Base-by-base conservation (phyloP, 2,797 vertebrate species). In the Chaenodraco wilsoni region DNA sequence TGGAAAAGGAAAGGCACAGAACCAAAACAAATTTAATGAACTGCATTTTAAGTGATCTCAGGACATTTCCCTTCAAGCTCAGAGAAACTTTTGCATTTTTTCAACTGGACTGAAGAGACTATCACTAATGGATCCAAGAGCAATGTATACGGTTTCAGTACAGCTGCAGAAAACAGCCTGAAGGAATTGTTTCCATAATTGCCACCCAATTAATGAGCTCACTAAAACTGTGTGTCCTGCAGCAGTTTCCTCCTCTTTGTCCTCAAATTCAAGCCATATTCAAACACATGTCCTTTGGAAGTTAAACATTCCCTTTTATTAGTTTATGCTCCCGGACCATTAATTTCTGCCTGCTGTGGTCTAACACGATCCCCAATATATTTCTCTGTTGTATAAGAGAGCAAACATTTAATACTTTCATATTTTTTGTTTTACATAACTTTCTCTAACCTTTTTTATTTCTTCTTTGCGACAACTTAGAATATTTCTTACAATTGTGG, bases 181-280 rank as follows among this genome's bases (percentile, higher is more conserved):
- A 65, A 84, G 85, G 79, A 72, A 81, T 84, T 76, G 41, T 88
- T 91, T 83, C 83, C 70, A 76, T 92, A 89, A 91, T 90, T 87
- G 81, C 80, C 58, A 61, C 65, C 69, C 78, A 92, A 89, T 92
- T 92, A 93, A 92, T 87, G 83, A 90, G 81, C 78, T 65, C 76
- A 81, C 78, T 54, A 79, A 87, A 90, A 86, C 50, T 27, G 21
- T 65, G 27, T 77, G 76, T 88, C 84, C 83, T 85, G 75, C 72
- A 86, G 90, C 81, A 52, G 37, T 73, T 79, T 84, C 45, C 37
- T 78, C 55, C 46, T 63, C 74, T 85, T 86, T 91, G 85, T 87
- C 85, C 81, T 78, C 73, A 81, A 82, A 89, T 81, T 82, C 54
- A n/a, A 75, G 57, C 60, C 58, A 73, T 61, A 79, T 82, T 79